A percentile compares a stretch with the other conserved stretches of the same genome.
Evolutionary conservation across 2,888 invertebrate genomes (phyloP).

Genomic region (Tetragnatha montana): DNA sequence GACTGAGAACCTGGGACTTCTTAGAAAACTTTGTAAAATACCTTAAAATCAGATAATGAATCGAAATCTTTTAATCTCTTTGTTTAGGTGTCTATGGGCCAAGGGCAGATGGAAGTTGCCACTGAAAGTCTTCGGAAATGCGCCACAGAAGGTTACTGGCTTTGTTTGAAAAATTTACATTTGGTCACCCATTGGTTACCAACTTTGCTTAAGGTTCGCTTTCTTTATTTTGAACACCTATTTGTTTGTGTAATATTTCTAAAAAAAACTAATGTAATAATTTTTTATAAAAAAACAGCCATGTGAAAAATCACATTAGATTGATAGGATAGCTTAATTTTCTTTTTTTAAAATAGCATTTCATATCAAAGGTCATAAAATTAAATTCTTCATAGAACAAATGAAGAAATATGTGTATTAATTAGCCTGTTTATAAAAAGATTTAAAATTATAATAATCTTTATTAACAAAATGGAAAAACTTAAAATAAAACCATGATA

Average conservation of each 20-base stretch:
- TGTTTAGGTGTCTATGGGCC: slow-evolving; percentile 87
- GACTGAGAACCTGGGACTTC: slow-evolving; percentile 75
- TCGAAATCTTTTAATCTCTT: not conserved
- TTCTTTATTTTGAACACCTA: no score
- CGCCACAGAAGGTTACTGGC: slow-evolving; percentile 83
- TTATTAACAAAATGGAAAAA: no score
- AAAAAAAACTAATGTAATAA: not conserved
- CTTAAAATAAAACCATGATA: no score
- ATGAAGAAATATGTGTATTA: no score
- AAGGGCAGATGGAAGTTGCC: slow-evolving; percentile 84
- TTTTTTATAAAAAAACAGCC: not conserved
- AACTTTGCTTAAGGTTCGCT: slow-evolving; percentile 54
- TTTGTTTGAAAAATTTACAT: slow-evolving; percentile 88
- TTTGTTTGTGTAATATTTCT: not conserved
- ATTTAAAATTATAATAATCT: no score
- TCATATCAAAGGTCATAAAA: no score
- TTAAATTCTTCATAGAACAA: no score
- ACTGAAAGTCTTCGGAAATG: slow-evolving; percentile 80
- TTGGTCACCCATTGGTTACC: slow-evolving; percentile 83
- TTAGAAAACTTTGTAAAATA: not conserved
- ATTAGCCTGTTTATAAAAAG: no score
- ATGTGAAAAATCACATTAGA: not conserved
- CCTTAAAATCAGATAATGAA: no score
- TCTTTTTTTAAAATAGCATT: no score
- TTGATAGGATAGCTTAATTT: no score